A percentile compares a stretch with the other conserved stretches of the same genome.
phyloP scores from a whole-genome alignment of 2,113 vertebrate genomes.

The Entosphenus tridentatus region DNA sequence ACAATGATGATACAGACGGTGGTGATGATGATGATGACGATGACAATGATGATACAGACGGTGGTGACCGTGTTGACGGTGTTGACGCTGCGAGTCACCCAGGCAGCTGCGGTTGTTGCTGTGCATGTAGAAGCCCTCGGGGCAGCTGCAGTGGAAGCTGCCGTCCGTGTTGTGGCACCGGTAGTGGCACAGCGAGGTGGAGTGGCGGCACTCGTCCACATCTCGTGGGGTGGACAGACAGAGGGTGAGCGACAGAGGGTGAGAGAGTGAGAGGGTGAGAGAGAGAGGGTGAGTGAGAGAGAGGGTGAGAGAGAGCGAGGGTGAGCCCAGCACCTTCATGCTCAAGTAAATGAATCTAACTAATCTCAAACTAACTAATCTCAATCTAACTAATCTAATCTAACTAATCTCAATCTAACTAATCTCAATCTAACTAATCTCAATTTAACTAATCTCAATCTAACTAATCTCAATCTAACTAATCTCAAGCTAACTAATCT shows the following conservation, averaged over 20 bases:
- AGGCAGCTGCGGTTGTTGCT: slow-evolving; percentile 1
- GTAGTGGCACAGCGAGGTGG: slow-evolving; percentile 1
- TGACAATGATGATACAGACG: too few species aligned
- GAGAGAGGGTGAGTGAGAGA: not conserved
- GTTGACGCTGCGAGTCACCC: not conserved
- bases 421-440: too few species aligned
- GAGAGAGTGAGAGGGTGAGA: not conserved
- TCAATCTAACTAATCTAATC: too few species aligned
- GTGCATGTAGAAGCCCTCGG: not conserved
- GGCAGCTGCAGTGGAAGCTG: slow-evolving; percentile 5
- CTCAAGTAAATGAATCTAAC: too few species aligned
- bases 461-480: too few species aligned
- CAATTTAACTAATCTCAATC: too few species aligned
- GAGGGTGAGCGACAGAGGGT: not conserved
- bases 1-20: too few species aligned
- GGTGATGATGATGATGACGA: too few species aligned
- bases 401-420: too few species aligned
- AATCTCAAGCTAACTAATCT: too few species aligned
- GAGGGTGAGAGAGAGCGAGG: not conserved
- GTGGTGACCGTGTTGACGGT: too few species aligned
- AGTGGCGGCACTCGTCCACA: slow-evolving; percentile 1
- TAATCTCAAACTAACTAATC: too few species aligned
- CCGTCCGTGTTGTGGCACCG: slow-evolving; percentile 5
- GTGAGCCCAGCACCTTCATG: not conserved
- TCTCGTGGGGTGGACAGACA: not conserved